Conservation (phyloP, 1,140 invertebrate species). For the Pomacea maculata region DNA sequence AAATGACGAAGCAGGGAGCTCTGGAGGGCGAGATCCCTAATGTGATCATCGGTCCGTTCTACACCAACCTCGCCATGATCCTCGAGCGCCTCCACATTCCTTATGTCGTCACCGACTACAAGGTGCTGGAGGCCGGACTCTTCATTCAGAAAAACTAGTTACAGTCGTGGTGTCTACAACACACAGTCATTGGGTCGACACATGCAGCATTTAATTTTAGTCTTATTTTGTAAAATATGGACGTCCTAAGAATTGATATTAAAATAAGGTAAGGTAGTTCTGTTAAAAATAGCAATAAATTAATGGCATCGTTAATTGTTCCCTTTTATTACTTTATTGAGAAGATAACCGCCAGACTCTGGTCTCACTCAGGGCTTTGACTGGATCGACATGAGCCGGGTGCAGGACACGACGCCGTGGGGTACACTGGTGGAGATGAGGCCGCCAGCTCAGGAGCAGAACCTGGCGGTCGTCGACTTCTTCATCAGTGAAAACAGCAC, state of each 20-base stretch:
- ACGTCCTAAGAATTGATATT: too few species aligned
- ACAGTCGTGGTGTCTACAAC: too few species aligned
- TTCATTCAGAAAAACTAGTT: too few species aligned
- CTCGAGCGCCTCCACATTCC: constrained; percentile 47
- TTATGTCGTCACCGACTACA: constrained; percentile 57
- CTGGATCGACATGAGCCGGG: constrained; percentile 53
- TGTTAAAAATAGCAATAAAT: too few species aligned
- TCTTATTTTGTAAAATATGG: too few species aligned
- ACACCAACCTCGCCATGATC: constrained; percentile 58
- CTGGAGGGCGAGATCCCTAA: constrained; percentile 29
- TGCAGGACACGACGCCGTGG: constrained; percentile 48
- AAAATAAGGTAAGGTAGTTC: too few species aligned
- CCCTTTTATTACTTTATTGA: too few species aligned
- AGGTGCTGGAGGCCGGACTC: constrained; percentile 5
- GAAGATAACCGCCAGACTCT: background rate
- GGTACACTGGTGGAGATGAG: constrained; percentile 48
- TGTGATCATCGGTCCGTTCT: constrained; percentile 57
- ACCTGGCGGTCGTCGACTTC: constrained; percentile 54
- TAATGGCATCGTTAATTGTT: too few species aligned
- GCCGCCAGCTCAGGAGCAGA: constrained; percentile 48
- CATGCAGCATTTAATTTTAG: too few species aligned
- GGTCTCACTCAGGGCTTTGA: constrained; percentile 38
- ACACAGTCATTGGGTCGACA: too few species aligned
- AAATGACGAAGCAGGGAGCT: constrained; percentile 33
- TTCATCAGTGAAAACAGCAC: constrained; percentile 43